Conservation (phyloP, 2,797 vertebrate genomes). For the Darevskia mixta region DNA sequence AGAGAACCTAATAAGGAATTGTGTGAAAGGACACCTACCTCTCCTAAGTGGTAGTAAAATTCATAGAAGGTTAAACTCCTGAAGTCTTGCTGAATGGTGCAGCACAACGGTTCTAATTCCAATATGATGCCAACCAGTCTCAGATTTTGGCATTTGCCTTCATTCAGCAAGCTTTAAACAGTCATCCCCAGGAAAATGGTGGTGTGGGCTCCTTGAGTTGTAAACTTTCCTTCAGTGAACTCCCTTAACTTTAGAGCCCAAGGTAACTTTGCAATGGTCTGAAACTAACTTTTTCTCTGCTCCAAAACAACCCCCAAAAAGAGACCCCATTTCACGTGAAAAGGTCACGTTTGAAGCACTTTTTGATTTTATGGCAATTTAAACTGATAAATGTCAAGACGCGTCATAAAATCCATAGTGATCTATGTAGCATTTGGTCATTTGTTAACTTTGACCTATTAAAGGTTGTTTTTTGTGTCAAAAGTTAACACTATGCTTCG, state of each 20-base stretch:
- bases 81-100: neutral
- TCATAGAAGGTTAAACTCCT: neutral
- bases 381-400: neutral
- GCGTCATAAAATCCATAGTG: neutral
- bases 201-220: neutral
- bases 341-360: neutral
- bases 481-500: neutral
- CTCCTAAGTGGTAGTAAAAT: neutral
- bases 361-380: neutral
- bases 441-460: constrained; percentile 6
- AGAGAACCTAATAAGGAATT: neutral
- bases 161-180: neutral
- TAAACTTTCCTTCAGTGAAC: neutral
- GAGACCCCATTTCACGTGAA: neutral
- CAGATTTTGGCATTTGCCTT: neutral
- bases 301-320: neutral
- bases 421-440: neutral
- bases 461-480: neutral
- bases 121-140: neutral
- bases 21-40: neutral
- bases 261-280: neutral
- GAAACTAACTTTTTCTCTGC: neutral
- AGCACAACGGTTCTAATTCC: neutral
- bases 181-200: too few species aligned
- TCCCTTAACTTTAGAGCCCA: neutral